Evolutionary conservation across 2,888 invertebrate genomes (phyloP), one percentile per base, ranked within the genome.

Genomic region (Hemithea aestivaria): DNA sequence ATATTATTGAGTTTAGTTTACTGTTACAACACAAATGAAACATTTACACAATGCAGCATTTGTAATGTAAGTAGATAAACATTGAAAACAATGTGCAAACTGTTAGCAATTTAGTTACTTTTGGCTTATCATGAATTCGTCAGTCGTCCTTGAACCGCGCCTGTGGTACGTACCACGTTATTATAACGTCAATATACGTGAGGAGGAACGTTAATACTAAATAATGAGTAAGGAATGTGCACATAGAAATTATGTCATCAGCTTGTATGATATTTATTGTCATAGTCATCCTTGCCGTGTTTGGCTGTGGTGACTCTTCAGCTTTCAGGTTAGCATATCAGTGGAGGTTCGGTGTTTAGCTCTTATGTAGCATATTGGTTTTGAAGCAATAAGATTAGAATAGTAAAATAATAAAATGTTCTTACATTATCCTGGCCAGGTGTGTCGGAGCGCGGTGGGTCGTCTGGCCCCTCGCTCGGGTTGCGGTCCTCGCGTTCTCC

Each of bases 401-500:
- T 7, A 4, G 24, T 20, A 9, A 16, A 10, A 20, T 10, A 28
- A 16, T 22, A 29, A 11, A 7, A 27, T 20, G 20, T 20, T 7
- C 84, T 77, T 56, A 85, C 81, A 73, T 75, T 84, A 68, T 84
- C 85, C 68, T 78, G 79, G 65, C 75, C 74, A 60, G 84, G 88
- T 62, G 87, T 80, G 64, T 82, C 83, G 8, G 85, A 84, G 58
- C 75, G 87, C 51, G 77, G 83, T 38, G 71, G 79, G 59, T 80
- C 83, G 70, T 88, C 88, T 29, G 90, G 89, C 66, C 90, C 90
- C 70, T 80, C 83, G 49, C 73, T 75, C 24, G 91, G 90, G 56
- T 90, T 89, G 40, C 88, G 87, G 51, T 90, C 73, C 58, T 90
- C 90, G 59, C 73, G 90, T 49, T 91, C 90, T 47, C 90, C 89